Base-by-base conservation (phyloP, 2,113 vertebrate genomes). In the Rafetus swinhoei region DNA sequence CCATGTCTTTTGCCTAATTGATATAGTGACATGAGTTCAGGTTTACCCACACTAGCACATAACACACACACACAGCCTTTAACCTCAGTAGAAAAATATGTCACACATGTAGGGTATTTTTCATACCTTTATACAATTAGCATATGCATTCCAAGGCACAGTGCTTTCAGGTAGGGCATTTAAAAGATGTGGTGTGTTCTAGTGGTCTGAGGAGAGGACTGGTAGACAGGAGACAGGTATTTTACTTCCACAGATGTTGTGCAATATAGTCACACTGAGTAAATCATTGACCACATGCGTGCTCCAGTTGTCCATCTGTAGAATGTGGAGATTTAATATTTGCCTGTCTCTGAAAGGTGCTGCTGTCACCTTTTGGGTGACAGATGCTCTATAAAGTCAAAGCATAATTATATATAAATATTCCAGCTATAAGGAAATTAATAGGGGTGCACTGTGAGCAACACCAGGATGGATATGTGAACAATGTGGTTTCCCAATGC, bases 391-490 rank as follows among this genome's bases (percentile, higher is more conserved):
- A 69, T 25, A 11, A 45, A 50, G 21, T 39, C 22, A 76, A 76
- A 45, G 39, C 45, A 25, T 76, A 11, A 25, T 76, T 76, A 76
- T 50, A 45, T 76, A 14, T 50, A 45, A 50, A 45, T 76, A 21
- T 76, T 76, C 22, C 21, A 76, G 85, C 27, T 77, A 5, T 86
- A 35, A 72, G 24, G 10, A 83, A 57, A 45, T 76, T 0, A 1
- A 14, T 18, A 0, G 3, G 4, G 0, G 1, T 4, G 88, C 6
- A 57, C 2, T 62, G 50, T 65, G 5, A 76, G 6, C 0, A 35
- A 21, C 7, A 53, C 4, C 13, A 53, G 13, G 21, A 10, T 3
- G 84, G 79, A 27, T 4, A 6, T 3, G 2, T 52, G 79, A 72
- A 87, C 53, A 93, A 15, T 50, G 14, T 10, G 65, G 29, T 50